Evolutionary conservation across 1,140 invertebrate species (phyloP).

Genomic region (Aleiodes sp.): DNA sequence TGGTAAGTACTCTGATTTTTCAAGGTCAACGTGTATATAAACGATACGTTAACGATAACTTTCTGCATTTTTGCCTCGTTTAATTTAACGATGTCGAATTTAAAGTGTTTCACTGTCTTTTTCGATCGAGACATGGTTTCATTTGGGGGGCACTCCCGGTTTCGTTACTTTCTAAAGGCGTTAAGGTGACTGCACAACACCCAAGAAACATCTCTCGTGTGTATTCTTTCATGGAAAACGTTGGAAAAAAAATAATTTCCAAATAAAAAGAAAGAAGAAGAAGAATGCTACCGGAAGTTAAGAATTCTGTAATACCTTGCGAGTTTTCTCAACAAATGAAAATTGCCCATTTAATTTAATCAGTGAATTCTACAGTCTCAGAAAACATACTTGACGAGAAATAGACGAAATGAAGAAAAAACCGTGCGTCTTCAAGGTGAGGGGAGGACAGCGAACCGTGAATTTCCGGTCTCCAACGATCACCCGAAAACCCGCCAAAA

Average conservation of each 20-base stretch:
- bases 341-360: not conserved
- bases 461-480: slow-evolving; percentile 24
- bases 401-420: not conserved
- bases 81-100: not conserved
- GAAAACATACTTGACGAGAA: no score
- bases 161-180: slow-evolving; percentile 58
- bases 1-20: not conserved
- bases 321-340: not conserved
- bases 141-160: slow-evolving; percentile 9
- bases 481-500: not conserved
- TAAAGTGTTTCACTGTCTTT: slow-evolving; percentile 5
- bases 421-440: slow-evolving; percentile 20
- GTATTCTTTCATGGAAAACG: slow-evolving; percentile 12
- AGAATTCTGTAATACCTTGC: not conserved
- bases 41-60: not conserved
- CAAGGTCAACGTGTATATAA: not conserved
- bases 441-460: slow-evolving; percentile 26
- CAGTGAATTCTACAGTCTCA: no score
- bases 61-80: not conserved
- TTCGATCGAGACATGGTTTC: slow-evolving; percentile 31
- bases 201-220: slow-evolving; percentile 2
- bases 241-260: slow-evolving; percentile 19
- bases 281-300: not conserved
- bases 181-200: slow-evolving; percentile 50
- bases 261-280: slow-evolving; percentile 1